These are phyloP conservation scores for Tupaia chinensis DNA, from an alignment of 2,113 vertebrate genomes.

Conservation along the genomic window DNA sequence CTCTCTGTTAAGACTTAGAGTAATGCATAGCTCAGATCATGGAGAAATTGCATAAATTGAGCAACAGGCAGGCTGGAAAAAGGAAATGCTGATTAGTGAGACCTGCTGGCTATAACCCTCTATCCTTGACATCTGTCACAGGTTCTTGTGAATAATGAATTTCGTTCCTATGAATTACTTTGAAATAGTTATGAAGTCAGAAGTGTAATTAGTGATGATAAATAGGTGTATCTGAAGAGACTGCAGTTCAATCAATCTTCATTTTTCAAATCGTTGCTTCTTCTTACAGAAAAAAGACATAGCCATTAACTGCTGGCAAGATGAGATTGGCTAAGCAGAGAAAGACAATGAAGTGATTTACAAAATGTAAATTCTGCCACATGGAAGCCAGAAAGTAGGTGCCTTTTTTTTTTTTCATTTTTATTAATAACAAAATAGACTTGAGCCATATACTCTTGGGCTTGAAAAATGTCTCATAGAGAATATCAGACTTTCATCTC, in stretches of 20 bases:
- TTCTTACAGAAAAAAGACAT: neutral
- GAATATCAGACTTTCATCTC: slow-evolving; percentile 36
- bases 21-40: neutral
- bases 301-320: slow-evolving; percentile 53
- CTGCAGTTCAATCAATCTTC: slow-evolving; percentile 65
- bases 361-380: neutral
- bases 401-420: slow-evolving; percentile 37
- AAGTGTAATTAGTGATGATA: slow-evolving; percentile 75
- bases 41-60: neutral
- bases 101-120: slow-evolving; percentile 45
- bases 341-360: slow-evolving; percentile 45
- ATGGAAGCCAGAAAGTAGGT: neutral
- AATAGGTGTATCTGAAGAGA: slow-evolving; percentile 67
- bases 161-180: slow-evolving; percentile 69
- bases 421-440: neutral
- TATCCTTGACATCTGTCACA: slow-evolving; percentile 68
- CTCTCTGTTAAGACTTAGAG: neutral
- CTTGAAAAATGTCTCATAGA: slow-evolving; percentile 11
- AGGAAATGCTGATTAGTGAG: slow-evolving; percentile 61
- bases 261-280: slow-evolving; percentile 68
- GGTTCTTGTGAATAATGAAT: slow-evolving; percentile 73
- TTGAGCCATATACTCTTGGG: neutral
- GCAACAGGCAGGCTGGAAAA: slow-evolving; percentile 25
- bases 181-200: slow-evolving; percentile 61
- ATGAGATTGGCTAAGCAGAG: neutral